phyloP scores from a whole-genome alignment of 1,140 invertebrate species.

The Drosophila repletoides region DNA sequence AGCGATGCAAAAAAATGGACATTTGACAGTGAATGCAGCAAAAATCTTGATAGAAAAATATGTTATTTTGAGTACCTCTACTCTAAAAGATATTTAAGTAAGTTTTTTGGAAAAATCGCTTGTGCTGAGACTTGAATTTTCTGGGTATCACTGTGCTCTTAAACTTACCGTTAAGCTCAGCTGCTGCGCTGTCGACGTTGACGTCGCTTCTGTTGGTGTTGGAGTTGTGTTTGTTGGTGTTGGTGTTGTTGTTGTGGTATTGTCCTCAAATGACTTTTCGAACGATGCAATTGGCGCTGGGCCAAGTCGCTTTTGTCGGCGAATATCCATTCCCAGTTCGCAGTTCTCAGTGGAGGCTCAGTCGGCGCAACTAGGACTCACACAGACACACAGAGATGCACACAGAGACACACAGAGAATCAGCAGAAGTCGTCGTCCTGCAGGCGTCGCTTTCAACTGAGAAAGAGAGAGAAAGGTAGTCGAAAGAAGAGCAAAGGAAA shows the following conservation, averaged over 20 bases:
- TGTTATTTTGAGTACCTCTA: too few species aligned
- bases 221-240: conserved; percentile 18
- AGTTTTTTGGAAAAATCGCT: too few species aligned
- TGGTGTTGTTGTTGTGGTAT: conserved; percentile 55
- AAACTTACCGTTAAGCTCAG: conserved; percentile 20
- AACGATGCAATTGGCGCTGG: conserved; percentile 96
- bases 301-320: conserved; percentile 88
- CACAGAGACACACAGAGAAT: conserved; percentile 24
- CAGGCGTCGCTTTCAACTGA: conserved; percentile 37
- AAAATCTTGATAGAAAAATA: too few species aligned
- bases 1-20: too few species aligned
- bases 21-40: too few species aligned
- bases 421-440: conserved; percentile 18
- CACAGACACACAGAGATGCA: conserved; percentile 8
- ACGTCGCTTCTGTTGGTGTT: conserved; percentile 32
- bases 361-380: conserved; percentile 27
- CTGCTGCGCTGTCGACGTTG: conserved; percentile 19
- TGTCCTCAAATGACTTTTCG: conserved; percentile 94
- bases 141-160: too few species aligned
- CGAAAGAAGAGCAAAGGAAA: neutral
- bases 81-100: neutral
- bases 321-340: conserved; percentile 69
- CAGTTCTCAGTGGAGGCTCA: too few species aligned
- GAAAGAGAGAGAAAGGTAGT: neutral
- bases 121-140: too few species aligned